Evolutionary conservation across 1,140 invertebrate genomes (phyloP).

Genomic region (Drosophila hydei): DNA sequence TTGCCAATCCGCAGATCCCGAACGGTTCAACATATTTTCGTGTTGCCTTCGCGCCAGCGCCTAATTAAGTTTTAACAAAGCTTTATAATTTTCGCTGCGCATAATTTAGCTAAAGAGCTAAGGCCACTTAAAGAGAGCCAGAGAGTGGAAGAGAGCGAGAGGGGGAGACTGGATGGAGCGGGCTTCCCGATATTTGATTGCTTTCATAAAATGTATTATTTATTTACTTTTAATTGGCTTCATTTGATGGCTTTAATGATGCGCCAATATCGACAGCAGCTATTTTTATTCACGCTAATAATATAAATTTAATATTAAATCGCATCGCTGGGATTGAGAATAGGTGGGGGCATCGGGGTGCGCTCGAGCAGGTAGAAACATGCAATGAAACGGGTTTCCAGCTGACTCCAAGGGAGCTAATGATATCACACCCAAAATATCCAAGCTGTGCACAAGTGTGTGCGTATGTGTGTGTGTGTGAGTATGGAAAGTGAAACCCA

Average conservation of each 20-base stretch:
- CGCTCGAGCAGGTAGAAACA: constrained; percentile 32
- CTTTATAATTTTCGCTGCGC: constrained; percentile 72
- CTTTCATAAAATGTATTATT: constrained; percentile 81
- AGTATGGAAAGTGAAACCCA: constrained; percentile 69
- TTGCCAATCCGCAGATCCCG: constrained; percentile 40
- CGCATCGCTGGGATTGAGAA: neutral
- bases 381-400: constrained; percentile 61
- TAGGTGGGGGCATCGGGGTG: neutral
- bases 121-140: neutral
- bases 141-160: neutral
- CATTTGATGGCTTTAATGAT: constrained; percentile 81
- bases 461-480: constrained; percentile 1
- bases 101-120: constrained; percentile 54
- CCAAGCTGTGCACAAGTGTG: constrained; percentile 13
- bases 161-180: neutral
- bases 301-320: constrained; percentile 65
- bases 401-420: constrained; percentile 61
- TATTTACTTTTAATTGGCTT: constrained; percentile 82
- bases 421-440: constrained; percentile 81
- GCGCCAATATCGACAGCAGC: constrained; percentile 76
- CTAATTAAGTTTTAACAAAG: constrained; percentile 81
- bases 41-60: constrained; percentile 44
- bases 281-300: constrained; percentile 77
- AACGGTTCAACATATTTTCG: constrained; percentile 36
- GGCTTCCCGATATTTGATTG: constrained; percentile 54